Percentiles rank a stretch among this genome's conserved stretches.
These are phyloP conservation scores for Tridacna crocea DNA, from an alignment of 2,888 invertebrate genomes.

Conservation along the genomic window DNA sequence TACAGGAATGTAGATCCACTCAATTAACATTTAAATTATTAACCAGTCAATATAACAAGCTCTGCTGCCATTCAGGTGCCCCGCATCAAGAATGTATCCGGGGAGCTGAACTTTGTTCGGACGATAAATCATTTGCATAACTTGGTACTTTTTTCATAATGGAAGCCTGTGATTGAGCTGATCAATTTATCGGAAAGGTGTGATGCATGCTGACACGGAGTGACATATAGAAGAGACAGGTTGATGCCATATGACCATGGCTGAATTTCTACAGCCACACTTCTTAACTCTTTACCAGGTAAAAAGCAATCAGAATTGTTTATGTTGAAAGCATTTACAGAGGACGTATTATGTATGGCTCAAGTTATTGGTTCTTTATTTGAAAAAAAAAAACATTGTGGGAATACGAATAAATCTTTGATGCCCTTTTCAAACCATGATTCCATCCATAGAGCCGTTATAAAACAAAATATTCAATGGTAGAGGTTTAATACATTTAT, in stretches of 20 bases:
- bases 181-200: constrained; percentile 1
- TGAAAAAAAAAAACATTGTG: no score
- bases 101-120: neutral
- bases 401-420: no score
- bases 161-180: neutral
- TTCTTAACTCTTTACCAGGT: no score
- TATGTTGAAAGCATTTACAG: no score
- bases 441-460: no score
- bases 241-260: neutral
- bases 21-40: constrained; percentile 63
- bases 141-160: neutral
- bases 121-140: constrained; percentile 10
- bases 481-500: no score
- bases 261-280: no score
- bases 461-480: no score
- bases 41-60: constrained; percentile 48
- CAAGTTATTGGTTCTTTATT: no score
- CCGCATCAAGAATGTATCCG: constrained; percentile 3
- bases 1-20: constrained; percentile 34
- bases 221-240: neutral
- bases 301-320: no score
- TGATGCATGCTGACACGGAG: neutral
- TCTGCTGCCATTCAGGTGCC: constrained; percentile 22
- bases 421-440: no score
- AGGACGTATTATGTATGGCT: no score